Conservation (phyloP, 2,888 invertebrate species). For the Thysanoteuthis rhombus region DNA sequence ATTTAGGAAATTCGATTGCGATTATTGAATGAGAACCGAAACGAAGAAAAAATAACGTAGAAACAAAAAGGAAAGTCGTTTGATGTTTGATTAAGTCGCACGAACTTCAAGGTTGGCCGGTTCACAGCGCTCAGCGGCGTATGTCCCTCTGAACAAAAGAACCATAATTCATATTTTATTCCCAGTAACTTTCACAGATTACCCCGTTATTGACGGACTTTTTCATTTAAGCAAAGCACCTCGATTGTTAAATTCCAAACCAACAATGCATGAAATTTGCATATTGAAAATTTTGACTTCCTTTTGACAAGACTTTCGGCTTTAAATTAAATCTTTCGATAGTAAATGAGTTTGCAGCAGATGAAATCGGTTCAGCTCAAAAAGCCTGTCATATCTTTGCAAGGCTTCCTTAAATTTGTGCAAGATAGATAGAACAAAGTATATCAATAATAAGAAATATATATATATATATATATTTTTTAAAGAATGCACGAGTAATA, state of each 20-base stretch:
- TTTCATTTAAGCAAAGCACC: not conserved
- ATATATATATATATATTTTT: not conserved
- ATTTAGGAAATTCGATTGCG: not conserved
- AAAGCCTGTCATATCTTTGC: not conserved
- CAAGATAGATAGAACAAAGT: not conserved
- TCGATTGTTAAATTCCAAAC: not conserved
- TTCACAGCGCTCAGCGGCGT: not conserved
- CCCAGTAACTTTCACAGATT: not conserved
- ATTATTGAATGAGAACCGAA: not conserved
- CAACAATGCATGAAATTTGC: conserved; percentile 12
- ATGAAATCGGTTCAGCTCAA: too few relatives aligned
- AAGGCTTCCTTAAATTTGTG: not conserved
- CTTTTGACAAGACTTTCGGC: not conserved
- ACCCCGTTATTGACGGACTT: not conserved
- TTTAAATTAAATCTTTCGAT: not conserved
- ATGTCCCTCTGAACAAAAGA: not conserved
- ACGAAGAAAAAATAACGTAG: not conserved
- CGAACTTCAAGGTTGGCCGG: not conserved
- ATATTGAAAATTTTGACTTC: not conserved
- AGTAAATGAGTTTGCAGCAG: not conserved
- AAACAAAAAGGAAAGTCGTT: not conserved
- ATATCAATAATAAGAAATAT: not conserved
- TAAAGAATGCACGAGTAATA: not conserved
- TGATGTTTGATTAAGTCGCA: not conserved
- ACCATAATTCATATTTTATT: not conserved